Evolutionary conservation across 2,113 vertebrate species (phyloP).

Genomic region (Chamaea fasciata): DNA sequence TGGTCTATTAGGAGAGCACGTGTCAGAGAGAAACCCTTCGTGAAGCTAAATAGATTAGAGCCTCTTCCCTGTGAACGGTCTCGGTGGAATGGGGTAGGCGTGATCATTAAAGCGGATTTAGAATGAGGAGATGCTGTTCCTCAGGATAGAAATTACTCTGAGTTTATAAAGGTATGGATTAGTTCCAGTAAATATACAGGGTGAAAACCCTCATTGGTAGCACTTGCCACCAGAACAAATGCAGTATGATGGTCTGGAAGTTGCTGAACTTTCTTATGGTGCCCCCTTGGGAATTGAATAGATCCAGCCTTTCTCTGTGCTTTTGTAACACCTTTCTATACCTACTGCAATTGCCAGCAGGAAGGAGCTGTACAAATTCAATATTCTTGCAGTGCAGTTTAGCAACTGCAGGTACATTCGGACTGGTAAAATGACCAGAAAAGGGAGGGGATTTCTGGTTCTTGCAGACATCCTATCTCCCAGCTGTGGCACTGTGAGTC

Average conservation of each 20-base stretch:
- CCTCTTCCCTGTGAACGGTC: neutral
- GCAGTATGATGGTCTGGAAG: neutral
- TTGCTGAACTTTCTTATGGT: neutral
- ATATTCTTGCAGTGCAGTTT: neutral
- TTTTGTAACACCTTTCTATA: neutral
- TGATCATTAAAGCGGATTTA: slow-evolving; percentile 20
- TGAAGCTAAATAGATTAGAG: slow-evolving; percentile 67
- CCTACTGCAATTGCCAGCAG: neutral
- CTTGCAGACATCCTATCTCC: neutral
- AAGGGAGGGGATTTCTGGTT: neutral
- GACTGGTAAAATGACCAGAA: neutral
- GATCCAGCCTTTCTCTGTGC: neutral
- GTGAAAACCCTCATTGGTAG: neutral
- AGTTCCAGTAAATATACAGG: neutral
- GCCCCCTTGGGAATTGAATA: neutral
- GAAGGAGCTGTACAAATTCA: neutral
- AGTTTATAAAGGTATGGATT: neutral
- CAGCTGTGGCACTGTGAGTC: neutral
- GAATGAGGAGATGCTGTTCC: neutral
- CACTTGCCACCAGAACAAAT: neutral
- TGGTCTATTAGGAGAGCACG: slow-evolving; percentile 52
- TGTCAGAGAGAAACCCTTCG: slow-evolving; percentile 55
- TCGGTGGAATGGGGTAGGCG: slow-evolving; percentile 33
- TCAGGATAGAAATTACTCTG: neutral
- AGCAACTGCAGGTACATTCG: neutral